Evolutionary conservation across 2,113 vertebrate genomes (phyloP).

Genomic region (Butorides virescens): DNA sequence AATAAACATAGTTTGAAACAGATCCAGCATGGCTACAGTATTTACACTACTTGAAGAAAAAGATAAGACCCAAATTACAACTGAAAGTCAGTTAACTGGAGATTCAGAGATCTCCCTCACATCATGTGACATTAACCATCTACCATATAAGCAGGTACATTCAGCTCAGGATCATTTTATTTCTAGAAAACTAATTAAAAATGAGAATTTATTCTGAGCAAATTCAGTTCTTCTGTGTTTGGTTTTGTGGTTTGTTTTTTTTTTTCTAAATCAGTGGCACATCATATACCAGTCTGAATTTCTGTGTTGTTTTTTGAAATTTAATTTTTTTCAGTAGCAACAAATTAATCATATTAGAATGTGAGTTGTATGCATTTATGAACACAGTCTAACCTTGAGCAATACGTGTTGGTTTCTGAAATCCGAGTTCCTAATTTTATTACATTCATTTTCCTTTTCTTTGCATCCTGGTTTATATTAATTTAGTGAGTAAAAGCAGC

Average conservation of each 20-base stretch:
- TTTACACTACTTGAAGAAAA: not conserved
- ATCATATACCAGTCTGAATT: not conserved
- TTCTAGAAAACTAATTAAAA: not conserved
- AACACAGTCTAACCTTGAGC: not conserved
- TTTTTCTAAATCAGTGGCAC: not conserved
- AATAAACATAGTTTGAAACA: not conserved
- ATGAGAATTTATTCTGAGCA: not conserved
- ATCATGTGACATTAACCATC: not conserved
- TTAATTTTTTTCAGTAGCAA: not conserved
- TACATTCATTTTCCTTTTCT: not conserved
- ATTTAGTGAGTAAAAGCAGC: not conserved
- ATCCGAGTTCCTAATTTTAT: not conserved
- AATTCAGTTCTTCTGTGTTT: not conserved
- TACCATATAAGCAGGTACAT: not conserved
- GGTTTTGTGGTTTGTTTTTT: not conserved
- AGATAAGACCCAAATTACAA: not conserved
- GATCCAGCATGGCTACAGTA: not conserved
- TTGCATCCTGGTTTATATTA: not conserved
- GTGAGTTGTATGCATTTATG: not conserved
- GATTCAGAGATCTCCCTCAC: not conserved
- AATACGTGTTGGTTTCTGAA: not conserved
- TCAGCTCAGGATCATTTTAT: not conserved
- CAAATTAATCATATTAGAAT: not conserved
- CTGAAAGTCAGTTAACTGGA: not conserved
- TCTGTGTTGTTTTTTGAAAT: not conserved